Evolutionary conservation across 2,797 vertebrate species (phyloP).

Genomic region (Sternotherus odoratus): DNA sequence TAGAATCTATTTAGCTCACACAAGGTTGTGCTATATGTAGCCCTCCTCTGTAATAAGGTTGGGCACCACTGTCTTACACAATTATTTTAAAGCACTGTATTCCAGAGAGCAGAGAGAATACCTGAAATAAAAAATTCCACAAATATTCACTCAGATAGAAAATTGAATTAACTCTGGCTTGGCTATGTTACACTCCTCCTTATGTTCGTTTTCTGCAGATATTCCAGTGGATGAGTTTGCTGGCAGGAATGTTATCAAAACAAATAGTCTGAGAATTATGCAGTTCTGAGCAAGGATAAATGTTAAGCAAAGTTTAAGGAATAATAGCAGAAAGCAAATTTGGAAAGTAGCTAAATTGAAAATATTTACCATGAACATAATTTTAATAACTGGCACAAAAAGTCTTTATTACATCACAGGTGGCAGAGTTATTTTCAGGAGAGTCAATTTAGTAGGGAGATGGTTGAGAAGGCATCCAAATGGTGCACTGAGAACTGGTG

Average conservation of each 20-base stretch:
- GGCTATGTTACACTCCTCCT: background rate
- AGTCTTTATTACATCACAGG: background rate
- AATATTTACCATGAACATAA: background rate
- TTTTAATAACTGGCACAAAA: background rate
- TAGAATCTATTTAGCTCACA: background rate
- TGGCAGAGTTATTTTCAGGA: background rate
- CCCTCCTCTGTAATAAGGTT: background rate
- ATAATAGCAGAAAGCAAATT: background rate
- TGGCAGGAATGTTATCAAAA: background rate
- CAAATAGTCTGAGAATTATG: background rate
- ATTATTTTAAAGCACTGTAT: background rate
- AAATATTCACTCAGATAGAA: background rate
- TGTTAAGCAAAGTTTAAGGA: background rate
- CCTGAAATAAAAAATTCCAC: background rate
- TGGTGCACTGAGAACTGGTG: background rate
- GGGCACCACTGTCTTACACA: background rate
- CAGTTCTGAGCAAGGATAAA: background rate
- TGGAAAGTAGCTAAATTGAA: background rate
- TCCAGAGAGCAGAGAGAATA: background rate
- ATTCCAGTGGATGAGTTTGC: background rate
- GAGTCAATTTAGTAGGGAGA: background rate
- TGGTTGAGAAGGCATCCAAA: background rate
- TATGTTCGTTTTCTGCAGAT: background rate
- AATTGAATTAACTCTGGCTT: background rate
- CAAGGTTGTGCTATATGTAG: background rate